A percentile compares a stretch with the other conserved stretches of the same genome.
These are phyloP conservation scores for Ophonus ardosiacus DNA, from an alignment of 2,888 invertebrate genomes.

Conservation along the genomic window DNA sequence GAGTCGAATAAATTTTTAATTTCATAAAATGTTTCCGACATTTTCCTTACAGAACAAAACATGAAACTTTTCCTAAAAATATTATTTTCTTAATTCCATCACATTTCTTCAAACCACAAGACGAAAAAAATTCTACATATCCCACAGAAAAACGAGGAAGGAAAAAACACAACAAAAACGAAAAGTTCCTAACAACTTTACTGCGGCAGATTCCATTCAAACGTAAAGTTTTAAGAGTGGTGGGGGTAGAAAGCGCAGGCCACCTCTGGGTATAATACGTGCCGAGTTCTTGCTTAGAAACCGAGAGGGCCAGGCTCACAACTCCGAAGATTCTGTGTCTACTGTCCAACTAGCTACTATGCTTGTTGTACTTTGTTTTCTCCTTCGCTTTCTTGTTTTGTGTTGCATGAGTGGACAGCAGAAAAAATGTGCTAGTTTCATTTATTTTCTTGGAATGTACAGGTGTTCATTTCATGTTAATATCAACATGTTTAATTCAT, in stretches of 20 bases:
- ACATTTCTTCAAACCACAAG: slow-evolving; percentile 60
- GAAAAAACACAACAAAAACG: slow-evolving; percentile 63
- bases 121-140: slow-evolving; percentile 62
- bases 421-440: slow-evolving; percentile 1
- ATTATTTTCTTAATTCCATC: slow-evolving; percentile 63
- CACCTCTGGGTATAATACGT: slow-evolving; percentile 63
- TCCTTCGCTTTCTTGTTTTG: slow-evolving; percentile 5
- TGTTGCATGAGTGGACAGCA: slow-evolving; percentile 18
- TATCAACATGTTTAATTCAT: background rate
- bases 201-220: slow-evolving; percentile 63
- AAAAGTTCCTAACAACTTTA: slow-evolving; percentile 64
- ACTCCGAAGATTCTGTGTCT: slow-evolving; percentile 27
- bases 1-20: slow-evolving; percentile 56
- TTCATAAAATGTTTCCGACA: slow-evolving; percentile 56
- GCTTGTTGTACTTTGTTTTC: slow-evolving; percentile 4
- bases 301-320: slow-evolving; percentile 21
- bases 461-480: background rate
- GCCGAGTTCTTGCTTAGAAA: slow-evolving; percentile 56
- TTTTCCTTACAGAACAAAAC: slow-evolving; percentile 48
- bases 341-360: background rate
- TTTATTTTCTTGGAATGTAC: background rate
- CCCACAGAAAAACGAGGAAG: slow-evolving; percentile 49
- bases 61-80: slow-evolving; percentile 60
- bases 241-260: background rate
- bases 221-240: slow-evolving; percentile 59